phyloP scores from a whole-genome alignment of 92 coral and sea anemone species.

The Parazoanthus swiftii region DNA sequence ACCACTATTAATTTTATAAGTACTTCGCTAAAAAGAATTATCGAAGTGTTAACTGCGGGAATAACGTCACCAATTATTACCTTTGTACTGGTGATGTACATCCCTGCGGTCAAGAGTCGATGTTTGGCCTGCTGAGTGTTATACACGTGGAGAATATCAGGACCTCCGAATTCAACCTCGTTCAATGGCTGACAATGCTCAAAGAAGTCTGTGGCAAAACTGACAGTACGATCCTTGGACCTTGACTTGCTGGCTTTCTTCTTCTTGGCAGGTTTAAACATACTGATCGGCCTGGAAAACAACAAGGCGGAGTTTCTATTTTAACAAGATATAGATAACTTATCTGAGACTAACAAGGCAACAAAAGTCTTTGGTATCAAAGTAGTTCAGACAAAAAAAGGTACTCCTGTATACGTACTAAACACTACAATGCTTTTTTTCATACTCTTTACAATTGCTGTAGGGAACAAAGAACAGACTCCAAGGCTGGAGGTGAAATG shows the following conservation, averaged over 20 bases:
- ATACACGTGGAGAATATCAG: constrained; percentile 91
- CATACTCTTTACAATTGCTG: neutral
- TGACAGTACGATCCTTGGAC: constrained; percentile 80
- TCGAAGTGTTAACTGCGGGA: neutral
- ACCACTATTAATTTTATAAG: no score
- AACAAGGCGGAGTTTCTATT: neutral
- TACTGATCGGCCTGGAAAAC: constrained; percentile 72
- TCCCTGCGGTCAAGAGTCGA: constrained; percentile 95
- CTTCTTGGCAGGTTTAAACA: constrained; percentile 84
- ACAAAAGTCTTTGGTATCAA: neutral
- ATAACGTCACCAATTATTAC: constrained; percentile 37
- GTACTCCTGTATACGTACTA: neutral
- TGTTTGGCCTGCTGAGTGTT: constrained; percentile 97
- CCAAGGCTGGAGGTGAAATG: no score
- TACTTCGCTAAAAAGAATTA: no score
- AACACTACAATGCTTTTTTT: neutral
- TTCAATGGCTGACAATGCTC: constrained; percentile 96
- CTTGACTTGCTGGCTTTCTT: constrained; percentile 80
- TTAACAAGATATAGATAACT: neutral
- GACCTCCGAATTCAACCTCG: constrained; percentile 93
- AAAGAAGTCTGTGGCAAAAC: constrained; percentile 93
- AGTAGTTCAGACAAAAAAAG: neutral
- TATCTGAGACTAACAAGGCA: neutral
- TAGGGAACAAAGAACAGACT: no score
- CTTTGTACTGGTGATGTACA: constrained; percentile 97